phyloP scores from a whole-genome alignment of 1,140 invertebrate species.

The Subanguina moxae region DNA sequence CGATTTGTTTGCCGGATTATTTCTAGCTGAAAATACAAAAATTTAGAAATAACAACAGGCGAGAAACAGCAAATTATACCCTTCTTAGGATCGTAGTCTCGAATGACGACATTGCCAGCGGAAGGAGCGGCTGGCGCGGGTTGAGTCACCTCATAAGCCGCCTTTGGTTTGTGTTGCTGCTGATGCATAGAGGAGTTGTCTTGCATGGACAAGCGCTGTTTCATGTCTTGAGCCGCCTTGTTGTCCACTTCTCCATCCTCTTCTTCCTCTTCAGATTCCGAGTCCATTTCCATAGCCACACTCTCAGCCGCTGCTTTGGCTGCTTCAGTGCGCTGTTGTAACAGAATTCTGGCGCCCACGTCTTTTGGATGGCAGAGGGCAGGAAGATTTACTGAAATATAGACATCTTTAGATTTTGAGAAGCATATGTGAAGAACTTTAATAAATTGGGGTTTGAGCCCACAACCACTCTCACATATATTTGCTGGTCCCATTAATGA shows the following conservation, averaged over 20 bases:
- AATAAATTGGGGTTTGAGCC: too few species aligned
- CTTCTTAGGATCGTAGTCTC: slow-evolving; percentile 82
- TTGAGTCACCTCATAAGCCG: slow-evolving; percentile 68
- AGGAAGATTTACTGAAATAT: slow-evolving; percentile 48
- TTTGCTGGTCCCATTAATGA: too few species aligned
- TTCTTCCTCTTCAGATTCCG: slow-evolving; percentile 53
- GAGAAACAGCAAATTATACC: not conserved
- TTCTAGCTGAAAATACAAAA: slow-evolving; percentile 49
- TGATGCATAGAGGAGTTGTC: slow-evolving; percentile 3
- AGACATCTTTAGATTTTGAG: too few species aligned
- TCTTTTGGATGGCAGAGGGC: slow-evolving; percentile 55
- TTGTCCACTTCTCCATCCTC: slow-evolving; percentile 24
- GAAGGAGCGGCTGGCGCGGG: slow-evolving; percentile 67
- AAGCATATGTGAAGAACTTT: too few species aligned
- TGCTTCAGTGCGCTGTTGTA: slow-evolving; percentile 51
- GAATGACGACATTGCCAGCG: slow-evolving; percentile 86
- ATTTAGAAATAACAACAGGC: not conserved
- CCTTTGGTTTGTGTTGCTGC: slow-evolving; percentile 23
- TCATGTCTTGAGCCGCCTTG: not conserved
- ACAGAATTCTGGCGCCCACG: slow-evolving; percentile 52
- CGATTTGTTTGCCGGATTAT: slow-evolving; percentile 55
- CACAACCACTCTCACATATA: too few species aligned
- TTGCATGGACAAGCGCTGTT: not conserved
- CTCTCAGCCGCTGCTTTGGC: slow-evolving; percentile 51
- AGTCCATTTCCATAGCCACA: slow-evolving; percentile 56